Conservation (phyloP, 2,888 invertebrate species). For the Lumbricus terrestris region DNA sequence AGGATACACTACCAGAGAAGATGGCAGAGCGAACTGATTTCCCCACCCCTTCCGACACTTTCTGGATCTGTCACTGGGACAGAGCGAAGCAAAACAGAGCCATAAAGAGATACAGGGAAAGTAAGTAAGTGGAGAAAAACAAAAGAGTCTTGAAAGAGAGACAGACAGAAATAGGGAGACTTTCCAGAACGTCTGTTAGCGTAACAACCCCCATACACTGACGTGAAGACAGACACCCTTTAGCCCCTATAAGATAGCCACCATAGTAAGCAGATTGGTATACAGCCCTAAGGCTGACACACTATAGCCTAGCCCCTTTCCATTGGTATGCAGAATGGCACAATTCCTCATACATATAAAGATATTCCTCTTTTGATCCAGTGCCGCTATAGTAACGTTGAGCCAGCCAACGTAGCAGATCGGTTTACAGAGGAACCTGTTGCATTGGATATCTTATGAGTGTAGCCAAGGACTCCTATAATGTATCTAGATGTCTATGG, state of each 20-base stretch:
- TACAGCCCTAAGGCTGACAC: no score
- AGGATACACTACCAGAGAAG: no score
- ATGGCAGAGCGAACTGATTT: no score
- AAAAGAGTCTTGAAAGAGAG: background rate
- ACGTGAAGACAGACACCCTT: no score
- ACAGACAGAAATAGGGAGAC: background rate
- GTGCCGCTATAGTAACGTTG: background rate
- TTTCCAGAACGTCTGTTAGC: background rate
- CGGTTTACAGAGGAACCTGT: background rate
- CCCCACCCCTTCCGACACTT: no score
- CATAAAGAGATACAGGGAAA: no score
- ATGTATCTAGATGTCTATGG: no score
- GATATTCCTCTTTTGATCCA: background rate
- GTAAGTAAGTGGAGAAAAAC: background rate
- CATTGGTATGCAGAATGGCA: background rate
- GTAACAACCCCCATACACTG: no score
- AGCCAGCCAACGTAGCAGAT: background rate
- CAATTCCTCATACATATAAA: background rate
- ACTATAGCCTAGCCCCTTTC: background rate
- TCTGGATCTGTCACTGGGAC: no score
- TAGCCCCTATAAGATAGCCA: no score
- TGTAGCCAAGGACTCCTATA: no score
- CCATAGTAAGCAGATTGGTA: no score
- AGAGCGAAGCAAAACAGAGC: background rate
- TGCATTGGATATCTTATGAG: background rate